Conservation (phyloP, 2,797 vertebrate species). For the Sandelia bainsii region DNA sequence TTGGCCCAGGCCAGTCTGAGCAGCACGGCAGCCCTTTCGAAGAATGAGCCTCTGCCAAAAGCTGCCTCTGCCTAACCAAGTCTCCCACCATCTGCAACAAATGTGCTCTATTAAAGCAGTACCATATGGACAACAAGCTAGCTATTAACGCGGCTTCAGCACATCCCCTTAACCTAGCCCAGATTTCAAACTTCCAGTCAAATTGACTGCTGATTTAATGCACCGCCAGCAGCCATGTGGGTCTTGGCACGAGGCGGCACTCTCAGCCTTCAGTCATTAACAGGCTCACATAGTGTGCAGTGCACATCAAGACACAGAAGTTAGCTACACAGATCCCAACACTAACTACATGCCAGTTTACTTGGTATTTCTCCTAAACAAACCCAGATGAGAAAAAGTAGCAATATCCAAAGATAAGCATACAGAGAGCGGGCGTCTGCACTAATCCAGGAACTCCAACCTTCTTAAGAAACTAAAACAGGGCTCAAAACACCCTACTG, state of each 20-base stretch:
- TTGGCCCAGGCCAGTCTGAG: constrained; percentile 70
- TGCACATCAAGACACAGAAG: constrained; percentile 61
- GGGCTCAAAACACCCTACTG: constrained; percentile 46
- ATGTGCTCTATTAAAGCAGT: constrained; percentile 96
- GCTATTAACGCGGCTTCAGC: constrained; percentile 95
- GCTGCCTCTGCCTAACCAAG: constrained; percentile 88
- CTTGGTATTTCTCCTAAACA: constrained; percentile 40
- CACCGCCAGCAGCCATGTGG: constrained; percentile 88
- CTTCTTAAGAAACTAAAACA: constrained; percentile 45
- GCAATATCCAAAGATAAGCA: constrained; percentile 27
- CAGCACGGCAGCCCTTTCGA: constrained; percentile 83
- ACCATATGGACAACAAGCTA: constrained; percentile 97
- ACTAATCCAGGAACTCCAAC: constrained; percentile 42
- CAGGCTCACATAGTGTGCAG: constrained; percentile 61
- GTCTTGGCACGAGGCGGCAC: constrained; percentile 84
- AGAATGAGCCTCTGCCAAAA: constrained; percentile 88
- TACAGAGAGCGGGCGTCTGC: constrained; percentile 11
- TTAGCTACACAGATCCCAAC: constrained; percentile 50
- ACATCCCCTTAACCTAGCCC: constrained; percentile 88
- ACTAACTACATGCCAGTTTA: constrained; percentile 58
- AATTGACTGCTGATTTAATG: constrained; percentile 92
- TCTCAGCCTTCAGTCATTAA: constrained; percentile 80
- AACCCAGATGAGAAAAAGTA: constrained; percentile 35
- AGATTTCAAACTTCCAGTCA: constrained; percentile 92
- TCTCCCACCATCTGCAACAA: constrained; percentile 96